A percentile compares a stretch with the other conserved stretches of the same genome.
Conservation (phyloP, 2,113 vertebrate genomes). For the Sebastes schlegelii region DNA sequence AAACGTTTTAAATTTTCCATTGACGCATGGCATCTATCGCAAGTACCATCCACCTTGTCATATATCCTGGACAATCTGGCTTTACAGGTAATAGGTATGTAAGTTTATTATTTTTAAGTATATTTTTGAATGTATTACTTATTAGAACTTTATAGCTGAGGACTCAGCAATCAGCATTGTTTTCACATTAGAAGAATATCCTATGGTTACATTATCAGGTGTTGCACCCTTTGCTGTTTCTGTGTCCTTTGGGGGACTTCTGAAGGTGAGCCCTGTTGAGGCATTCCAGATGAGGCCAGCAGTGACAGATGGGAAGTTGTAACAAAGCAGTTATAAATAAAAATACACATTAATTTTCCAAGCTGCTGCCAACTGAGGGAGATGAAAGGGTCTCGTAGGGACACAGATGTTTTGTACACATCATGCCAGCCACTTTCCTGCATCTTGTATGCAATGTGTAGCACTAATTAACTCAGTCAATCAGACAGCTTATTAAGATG, state of each 20-base stretch:
- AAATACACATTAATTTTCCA: slow-evolving; percentile 4
- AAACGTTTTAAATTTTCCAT: too few relatives aligned
- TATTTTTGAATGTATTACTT: neutral
- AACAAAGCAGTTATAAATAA: slow-evolving; percentile 16
- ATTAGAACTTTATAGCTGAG: neutral
- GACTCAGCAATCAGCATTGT: neutral
- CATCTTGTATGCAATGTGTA: neutral
- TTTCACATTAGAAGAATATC: neutral
- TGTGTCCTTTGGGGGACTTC: neutral
- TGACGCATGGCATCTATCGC: too few relatives aligned
- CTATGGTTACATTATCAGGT: neutral
- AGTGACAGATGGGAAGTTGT: slow-evolving; percentile 3
- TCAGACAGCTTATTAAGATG: neutral
- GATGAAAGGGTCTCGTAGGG: neutral
- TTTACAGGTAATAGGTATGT: too few relatives aligned
- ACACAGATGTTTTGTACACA: neutral
- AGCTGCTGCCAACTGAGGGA: neutral
- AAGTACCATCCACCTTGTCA: too few relatives aligned
- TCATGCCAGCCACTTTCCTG: neutral
- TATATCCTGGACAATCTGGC: too few relatives aligned
- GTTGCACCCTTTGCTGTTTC: slow-evolving; percentile 5
- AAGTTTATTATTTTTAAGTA: neutral
- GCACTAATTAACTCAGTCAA: slow-evolving; percentile 7
- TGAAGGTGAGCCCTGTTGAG: slow-evolving; percentile 12
- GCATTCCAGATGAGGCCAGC: neutral